Percentiles rank a stretch among this genome's conserved stretches.
These are phyloP conservation scores for Brachionus calyciflorus DNA, from an alignment of 1,140 invertebrate species.

Conservation along the genomic window DNA sequence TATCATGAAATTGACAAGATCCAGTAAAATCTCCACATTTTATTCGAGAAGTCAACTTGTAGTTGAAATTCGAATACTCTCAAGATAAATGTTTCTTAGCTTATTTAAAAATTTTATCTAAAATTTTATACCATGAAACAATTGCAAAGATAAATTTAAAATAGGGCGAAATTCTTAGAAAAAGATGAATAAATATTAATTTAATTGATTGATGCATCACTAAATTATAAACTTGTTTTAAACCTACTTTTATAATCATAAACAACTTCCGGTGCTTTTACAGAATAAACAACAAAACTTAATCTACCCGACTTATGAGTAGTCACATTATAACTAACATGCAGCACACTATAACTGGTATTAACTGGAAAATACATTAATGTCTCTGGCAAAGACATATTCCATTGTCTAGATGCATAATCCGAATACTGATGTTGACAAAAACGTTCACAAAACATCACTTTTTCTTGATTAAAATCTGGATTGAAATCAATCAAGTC, in stretches of 20 bases:
- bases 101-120: too few species aligned
- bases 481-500: slow-evolving; percentile 44
- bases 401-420: slow-evolving; percentile 17
- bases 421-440: slow-evolving; percentile 20
- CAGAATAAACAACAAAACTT: slow-evolving; percentile 31
- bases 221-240: background rate
- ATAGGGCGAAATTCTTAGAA: too few species aligned
- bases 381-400: background rate
- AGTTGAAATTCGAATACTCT: too few species aligned
- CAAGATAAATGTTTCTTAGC: too few species aligned
- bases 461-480: slow-evolving; percentile 38
- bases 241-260: slow-evolving; percentile 37
- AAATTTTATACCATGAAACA: too few species aligned
- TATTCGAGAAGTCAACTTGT: too few species aligned
- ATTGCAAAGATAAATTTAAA: too few species aligned
- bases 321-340: slow-evolving; percentile 17
- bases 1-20: too few species aligned
- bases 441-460: slow-evolving; percentile 36
- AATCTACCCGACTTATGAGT: slow-evolving; percentile 13
- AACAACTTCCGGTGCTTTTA: slow-evolving; percentile 28
- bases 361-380: slow-evolving; percentile 38
- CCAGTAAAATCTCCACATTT: too few species aligned
- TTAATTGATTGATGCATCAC: too few species aligned
- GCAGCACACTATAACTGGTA: slow-evolving; percentile 28
- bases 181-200: too few species aligned